A percentile compares a stretch with the other conserved stretches of the same genome.
Conservation (phyloP, 2,888 invertebrate species). For the Apocheima hispidaria region DNA sequence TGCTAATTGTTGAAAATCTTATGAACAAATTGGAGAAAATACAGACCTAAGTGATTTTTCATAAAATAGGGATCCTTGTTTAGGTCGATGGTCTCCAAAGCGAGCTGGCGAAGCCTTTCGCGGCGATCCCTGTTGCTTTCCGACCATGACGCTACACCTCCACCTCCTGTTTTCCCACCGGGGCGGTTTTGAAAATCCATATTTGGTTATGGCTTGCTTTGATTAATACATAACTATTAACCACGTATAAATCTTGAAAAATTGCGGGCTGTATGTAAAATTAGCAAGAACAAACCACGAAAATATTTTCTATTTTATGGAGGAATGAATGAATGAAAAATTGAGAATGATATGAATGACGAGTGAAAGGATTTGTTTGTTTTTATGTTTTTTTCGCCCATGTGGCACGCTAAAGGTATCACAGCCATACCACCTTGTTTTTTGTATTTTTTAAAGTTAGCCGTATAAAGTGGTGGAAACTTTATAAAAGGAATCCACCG, state of each 20-base stretch:
- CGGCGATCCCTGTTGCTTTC: slow-evolving; percentile 98
- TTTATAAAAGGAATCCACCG: no score
- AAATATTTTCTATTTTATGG: neutral
- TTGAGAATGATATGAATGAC: no score
- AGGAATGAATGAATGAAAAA: neutral
- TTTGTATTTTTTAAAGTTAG: no score
- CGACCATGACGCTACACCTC: slow-evolving; percentile 99
- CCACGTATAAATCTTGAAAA: neutral
- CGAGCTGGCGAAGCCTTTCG: slow-evolving; percentile 97
- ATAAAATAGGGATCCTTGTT: slow-evolving; percentile 99
- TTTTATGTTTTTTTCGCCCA: no score
- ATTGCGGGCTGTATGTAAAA: neutral
- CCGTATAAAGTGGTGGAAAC: no score
- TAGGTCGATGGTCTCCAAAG: slow-evolving; percentile 98
- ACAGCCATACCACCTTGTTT: no score
- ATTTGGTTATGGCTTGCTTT: slow-evolving; percentile 20
- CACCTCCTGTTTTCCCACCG: slow-evolving; percentile 99
- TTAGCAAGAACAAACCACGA: neutral
- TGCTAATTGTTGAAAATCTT: slow-evolving; percentile 22
- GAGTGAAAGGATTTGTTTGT: no score
- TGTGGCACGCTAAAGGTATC: no score
- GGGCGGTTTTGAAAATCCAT: slow-evolving; percentile 99
- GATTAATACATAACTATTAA: slow-evolving; percentile 15
- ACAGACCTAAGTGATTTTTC: slow-evolving; percentile 98
- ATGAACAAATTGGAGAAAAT: slow-evolving; percentile 5